Evolutionary conservation across 2,797 vertebrate species (phyloP), one percentile per base, ranked within the genome.

Genomic region (Lemur catta): DNA sequence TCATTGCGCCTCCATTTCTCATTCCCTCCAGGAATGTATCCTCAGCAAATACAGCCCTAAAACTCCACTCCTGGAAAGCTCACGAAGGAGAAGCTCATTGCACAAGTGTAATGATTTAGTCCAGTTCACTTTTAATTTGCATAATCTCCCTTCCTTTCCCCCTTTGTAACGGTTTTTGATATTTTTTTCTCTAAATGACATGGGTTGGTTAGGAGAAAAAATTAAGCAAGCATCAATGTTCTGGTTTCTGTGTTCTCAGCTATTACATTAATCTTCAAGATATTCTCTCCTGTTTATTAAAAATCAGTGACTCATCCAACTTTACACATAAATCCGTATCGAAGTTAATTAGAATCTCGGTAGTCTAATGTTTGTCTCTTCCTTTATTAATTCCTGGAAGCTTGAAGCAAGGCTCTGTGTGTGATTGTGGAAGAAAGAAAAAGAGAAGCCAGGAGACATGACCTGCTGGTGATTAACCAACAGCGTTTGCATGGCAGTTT

Each of bases 261-360:
- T 97, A 97, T 96, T 96, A 97, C 96, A 96, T 98, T 97, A 97
- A 97, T 98, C 96, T 97, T 97, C 90, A 97, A 97, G 95, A 94
- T 97, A 97, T 95, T 96, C 97, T 97, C 91, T 95, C 94, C 57
- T 81, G 1, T 97, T 98, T 98, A 98, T 97, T 98, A 97, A 97
- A 96, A 96, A 92, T 95, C 96, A 94, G 96, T 97, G 97, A 97
- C 82, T 98, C 95, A 93, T 94, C 95, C 97, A 97, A 97, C 94
- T 96, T 96, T 88, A 85, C 86, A 97, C 94, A 97, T 85, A 97
- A 97, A 98, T 96, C 94, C 96, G 94, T 93, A 97, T 96, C 93
- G 94, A 96, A 97, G 97, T 97, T 98, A 97, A 98, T 98, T 97
- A 97, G 95, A 97, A 96, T 96, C 87, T 95, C 8, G 12, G 87